phyloP scores from a whole-genome alignment of 2,797 vertebrate species.

The Yasuhikotakia modesta region DNA sequence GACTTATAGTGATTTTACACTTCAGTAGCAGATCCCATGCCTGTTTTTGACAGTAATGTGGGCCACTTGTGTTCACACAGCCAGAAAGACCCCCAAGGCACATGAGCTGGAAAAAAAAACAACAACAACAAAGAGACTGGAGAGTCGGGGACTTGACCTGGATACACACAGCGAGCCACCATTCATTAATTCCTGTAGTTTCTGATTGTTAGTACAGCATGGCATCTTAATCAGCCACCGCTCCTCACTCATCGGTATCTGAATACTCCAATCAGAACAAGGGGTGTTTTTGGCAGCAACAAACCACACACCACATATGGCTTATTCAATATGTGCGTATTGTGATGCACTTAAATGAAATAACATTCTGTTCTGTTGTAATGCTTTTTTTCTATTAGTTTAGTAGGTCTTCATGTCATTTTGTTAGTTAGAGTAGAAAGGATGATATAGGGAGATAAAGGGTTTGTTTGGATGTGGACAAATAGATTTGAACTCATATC shows the following conservation, averaged over 20 bases:
- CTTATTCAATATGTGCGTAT: not conserved
- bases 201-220: slow-evolving; percentile 51
- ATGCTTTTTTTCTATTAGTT: not conserved
- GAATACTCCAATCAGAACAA: slow-evolving; percentile 46
- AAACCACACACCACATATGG: slow-evolving; percentile 35
- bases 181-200: slow-evolving; percentile 52
- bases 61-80: slow-evolving; percentile 47
- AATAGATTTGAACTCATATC: not conserved
- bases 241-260: slow-evolving; percentile 52
- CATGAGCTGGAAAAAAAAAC: slow-evolving; percentile 13
- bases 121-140: slow-evolving; percentile 50
- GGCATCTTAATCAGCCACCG: slow-evolving; percentile 53
- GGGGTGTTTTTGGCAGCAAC: slow-evolving; percentile 44
- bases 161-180: slow-evolving; percentile 44
- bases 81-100: slow-evolving; percentile 50
- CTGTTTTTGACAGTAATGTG: slow-evolving; percentile 53
- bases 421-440: not conserved
- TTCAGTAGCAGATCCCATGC: slow-evolving; percentile 40
- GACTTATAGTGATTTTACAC: slow-evolving; percentile 39
- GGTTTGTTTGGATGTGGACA: not conserved
- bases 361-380: not conserved
- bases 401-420: too few species aligned
- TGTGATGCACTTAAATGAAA: slow-evolving; percentile 4
- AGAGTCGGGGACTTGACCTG: slow-evolving; percentile 59
- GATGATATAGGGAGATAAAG: not conserved